Base-by-base conservation (phyloP, 2,888 invertebrate species). In the Drosophila differens region DNA sequence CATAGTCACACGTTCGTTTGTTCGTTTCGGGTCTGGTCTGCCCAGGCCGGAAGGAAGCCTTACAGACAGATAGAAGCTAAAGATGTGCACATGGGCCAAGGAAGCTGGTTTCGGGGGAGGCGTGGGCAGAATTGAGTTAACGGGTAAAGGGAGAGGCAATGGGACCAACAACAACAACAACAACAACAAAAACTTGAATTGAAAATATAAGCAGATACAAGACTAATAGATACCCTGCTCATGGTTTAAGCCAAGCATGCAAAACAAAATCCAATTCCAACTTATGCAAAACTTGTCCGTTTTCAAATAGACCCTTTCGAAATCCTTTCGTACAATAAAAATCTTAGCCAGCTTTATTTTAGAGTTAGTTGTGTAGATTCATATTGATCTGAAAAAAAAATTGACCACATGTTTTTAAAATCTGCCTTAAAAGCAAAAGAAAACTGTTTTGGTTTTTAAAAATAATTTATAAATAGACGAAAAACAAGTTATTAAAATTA, bases 21-120 rank as follows among this genome's bases (percentile, higher is more conserved):
- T 57, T 57, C 37, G 55, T 57, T 57, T 57, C 67, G 70, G 57
- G 57, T 41, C n/a, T 30, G 53, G 62, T 52, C 68, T 66, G 67
- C 58, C 77, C 74, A 58, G 86, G 84, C 84, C 84, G 89, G 85
- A 89, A 85, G 85, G 85, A 85, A 85, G 90, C 88, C 78, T 76
- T 89, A 78, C 90, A 85, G 85, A 89, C 85, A 81, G 90, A 89
- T 84, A 85, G 88, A 89, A 87, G 85, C 89, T 75, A 83, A 89
- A 89, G 84, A 89, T 81, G 88, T 76, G 82, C 68, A 74, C 51
- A 70, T 22, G 25, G 28, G 28, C 58, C 10, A 19, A 37, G 37
- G 55, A 25, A 16, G 25, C 14, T 16, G 47, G 16, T 1, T 25
- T 25, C 9, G 9, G 41, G 25, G 16, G 4, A 14, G 47, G 0